Evolutionary conservation across 23 tunicate species (phyloP).

Genomic region (Trididemnum nubilum): DNA sequence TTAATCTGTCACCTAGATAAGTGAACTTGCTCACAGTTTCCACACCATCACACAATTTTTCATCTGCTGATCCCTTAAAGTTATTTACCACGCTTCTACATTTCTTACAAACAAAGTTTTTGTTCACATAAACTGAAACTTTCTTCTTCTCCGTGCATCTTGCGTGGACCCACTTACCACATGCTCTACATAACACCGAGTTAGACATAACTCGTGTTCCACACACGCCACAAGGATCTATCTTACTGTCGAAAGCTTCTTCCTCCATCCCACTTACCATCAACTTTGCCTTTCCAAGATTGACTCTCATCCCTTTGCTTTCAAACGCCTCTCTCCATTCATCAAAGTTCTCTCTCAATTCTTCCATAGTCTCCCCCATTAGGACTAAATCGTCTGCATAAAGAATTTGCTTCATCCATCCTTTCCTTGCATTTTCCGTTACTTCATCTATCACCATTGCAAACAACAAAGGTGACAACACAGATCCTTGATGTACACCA

Average conservation of each 20-base stretch:
- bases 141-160: background rate
- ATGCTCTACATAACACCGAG: background rate
- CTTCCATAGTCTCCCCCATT: background rate
- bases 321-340: background rate
- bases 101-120: background rate
- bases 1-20: slow-evolving; percentile 1
- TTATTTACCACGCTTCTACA: background rate
- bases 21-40: background rate
- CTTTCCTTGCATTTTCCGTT: background rate
- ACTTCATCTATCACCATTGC: background rate
- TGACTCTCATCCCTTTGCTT: background rate
- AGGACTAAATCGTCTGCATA: background rate
- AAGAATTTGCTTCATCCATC: background rate
- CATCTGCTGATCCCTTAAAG: background rate
- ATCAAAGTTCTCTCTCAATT: background rate
- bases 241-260: background rate
- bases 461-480: background rate
- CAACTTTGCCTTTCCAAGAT: background rate
- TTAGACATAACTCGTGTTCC: background rate
- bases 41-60: background rate
- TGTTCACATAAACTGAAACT: background rate
- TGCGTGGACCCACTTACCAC: background rate
- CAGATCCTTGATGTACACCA: slow-evolving; percentile 3
- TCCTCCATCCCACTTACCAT: background rate
- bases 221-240: background rate